Conservation (phyloP, 2,113 vertebrate species). For the Semicossyphus pulcher region DNA sequence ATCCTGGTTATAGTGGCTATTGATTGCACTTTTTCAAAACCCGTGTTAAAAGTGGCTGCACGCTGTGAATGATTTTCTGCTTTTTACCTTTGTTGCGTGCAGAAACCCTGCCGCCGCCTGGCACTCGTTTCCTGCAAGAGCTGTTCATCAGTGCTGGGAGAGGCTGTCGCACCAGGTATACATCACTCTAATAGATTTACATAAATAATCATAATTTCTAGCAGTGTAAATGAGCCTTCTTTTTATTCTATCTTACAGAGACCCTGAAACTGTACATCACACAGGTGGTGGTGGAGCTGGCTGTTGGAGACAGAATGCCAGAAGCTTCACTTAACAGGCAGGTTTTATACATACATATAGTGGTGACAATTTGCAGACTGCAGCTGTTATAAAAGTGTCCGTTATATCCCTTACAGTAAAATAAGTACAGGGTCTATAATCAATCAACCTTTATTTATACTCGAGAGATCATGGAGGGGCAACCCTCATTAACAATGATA, state of each 20-base stretch:
- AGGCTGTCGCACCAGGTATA: conserved; percentile 88
- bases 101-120: conserved; percentile 87
- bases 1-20: not conserved
- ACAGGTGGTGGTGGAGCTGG: conserved; percentile 86
- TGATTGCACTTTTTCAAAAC: conserved; percentile 21
- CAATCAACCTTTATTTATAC: too few relatives aligned
- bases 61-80: not conserved
- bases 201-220: not conserved
- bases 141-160: conserved; percentile 90
- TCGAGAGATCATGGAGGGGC: too few relatives aligned
- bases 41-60: not conserved
- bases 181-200: not conserved
- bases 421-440: not conserved
- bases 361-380: conserved; percentile 2
- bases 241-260: conserved; percentile 76
- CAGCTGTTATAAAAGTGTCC: not conserved
- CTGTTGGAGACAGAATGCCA: conserved; percentile 60
- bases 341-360: conserved; percentile 32
- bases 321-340: conserved; percentile 77
- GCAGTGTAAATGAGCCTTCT: not conserved
- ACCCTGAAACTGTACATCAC: conserved; percentile 91
- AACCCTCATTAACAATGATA: too few relatives aligned
- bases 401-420: not conserved
- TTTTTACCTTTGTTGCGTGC: conserved; percentile 47
- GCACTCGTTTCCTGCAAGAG: conserved; percentile 87